phyloP scores from a whole-genome alignment of 2,797 vertebrate species.

The Pygocentrus nattereri region DNA sequence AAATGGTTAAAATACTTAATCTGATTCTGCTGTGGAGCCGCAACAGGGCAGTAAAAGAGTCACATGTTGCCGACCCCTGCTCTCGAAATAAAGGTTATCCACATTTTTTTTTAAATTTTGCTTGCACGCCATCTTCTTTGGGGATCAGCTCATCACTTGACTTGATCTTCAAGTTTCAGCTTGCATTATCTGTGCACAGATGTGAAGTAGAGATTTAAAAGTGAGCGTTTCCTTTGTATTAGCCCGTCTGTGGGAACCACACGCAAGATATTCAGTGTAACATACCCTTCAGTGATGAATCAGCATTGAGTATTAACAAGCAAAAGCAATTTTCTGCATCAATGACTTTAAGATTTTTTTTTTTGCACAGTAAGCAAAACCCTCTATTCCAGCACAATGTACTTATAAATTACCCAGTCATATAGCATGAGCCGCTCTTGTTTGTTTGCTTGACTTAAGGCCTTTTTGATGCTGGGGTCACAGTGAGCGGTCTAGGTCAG shows the following conservation, averaged over 20 bases:
- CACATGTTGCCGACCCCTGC: too few species aligned
- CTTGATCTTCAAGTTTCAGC: not conserved
- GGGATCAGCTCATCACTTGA: not conserved
- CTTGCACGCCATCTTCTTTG: not conserved
- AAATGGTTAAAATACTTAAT: too few species aligned
- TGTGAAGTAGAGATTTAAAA: conserved; percentile 11
- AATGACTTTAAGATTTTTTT: conserved; percentile 1
- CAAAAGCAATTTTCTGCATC: conserved; percentile 46
- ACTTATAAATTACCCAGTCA: conserved; percentile 30
- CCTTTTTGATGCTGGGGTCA: not conserved
- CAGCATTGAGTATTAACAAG: conserved; percentile 37
- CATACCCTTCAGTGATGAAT: conserved; percentile 29
- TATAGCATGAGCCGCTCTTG: conserved; percentile 1
- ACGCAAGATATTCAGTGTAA: conserved; percentile 12
- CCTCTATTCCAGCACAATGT: conserved; percentile 31
- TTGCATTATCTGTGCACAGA: not conserved
- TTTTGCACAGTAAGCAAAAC: conserved; percentile 34
- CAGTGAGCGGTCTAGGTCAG: not conserved
- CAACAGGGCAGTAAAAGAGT: too few species aligned
- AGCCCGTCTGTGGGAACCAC: not conserved
- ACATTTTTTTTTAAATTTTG: not conserved
- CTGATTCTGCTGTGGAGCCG: too few species aligned
- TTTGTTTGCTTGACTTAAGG: not conserved
- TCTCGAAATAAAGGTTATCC: too few species aligned
- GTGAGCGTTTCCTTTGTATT: not conserved